phyloP scores from a whole-genome alignment of 2,113 vertebrate species.

The Campylomormyrus numenius region DNA sequence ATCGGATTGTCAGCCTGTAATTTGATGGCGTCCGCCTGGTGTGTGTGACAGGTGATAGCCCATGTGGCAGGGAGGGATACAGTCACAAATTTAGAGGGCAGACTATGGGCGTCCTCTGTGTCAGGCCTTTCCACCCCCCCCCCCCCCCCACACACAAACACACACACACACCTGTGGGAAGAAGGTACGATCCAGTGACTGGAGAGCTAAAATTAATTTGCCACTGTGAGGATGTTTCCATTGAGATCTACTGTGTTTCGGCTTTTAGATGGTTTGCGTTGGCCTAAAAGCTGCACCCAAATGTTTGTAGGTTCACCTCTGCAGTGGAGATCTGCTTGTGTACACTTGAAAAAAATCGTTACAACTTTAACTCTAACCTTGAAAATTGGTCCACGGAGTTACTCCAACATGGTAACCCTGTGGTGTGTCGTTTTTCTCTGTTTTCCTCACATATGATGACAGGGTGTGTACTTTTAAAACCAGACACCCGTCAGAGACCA shows the following conservation, averaged over 20 bases:
- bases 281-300: background rate
- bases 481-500: background rate
- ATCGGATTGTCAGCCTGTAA: slow-evolving; percentile 45
- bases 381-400: background rate
- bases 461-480: background rate
- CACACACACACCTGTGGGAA: background rate
- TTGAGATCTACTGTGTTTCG: background rate
- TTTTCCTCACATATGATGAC: background rate
- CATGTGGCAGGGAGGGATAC: background rate
- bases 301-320: background rate
- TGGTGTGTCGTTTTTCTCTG: background rate
- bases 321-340: background rate
- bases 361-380: background rate
- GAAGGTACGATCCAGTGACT: background rate
- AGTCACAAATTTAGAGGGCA: background rate
- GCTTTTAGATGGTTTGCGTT: background rate
- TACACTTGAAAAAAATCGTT: background rate
- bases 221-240: background rate
- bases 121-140: background rate
- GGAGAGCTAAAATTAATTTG: background rate
- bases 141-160: too few species aligned
- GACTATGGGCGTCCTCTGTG: background rate
- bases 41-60: background rate
- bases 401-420: background rate
- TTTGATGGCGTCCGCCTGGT: slow-evolving; percentile 40